Percentiles rank a stretch among this genome's conserved stretches.
These are phyloP conservation scores for Margaritifera margaritifera DNA, from an alignment of 2,888 invertebrate genomes.

Conservation along the genomic window DNA sequence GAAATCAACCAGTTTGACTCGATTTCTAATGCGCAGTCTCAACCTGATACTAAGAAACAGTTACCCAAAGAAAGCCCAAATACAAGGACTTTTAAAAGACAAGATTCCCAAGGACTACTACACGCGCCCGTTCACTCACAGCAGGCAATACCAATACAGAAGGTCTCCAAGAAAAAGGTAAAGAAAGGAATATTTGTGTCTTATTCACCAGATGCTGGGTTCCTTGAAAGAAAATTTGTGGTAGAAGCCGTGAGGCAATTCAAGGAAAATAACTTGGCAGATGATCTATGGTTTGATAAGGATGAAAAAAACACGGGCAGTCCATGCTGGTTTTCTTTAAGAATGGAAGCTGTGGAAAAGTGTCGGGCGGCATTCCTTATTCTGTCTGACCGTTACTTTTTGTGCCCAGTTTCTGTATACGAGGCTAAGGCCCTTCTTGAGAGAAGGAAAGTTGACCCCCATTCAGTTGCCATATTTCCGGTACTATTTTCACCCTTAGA, in stretches of 20 bases:
- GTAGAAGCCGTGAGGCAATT: conserved; percentile 67
- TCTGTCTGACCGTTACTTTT: conserved; percentile 67
- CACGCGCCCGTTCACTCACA: not conserved
- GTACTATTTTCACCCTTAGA: conserved; percentile 57
- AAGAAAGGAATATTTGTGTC: conserved; percentile 70
- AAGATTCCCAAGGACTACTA: conserved; percentile 1
- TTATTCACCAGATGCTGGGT: conserved; percentile 71
- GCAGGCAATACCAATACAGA: conserved; percentile 15
- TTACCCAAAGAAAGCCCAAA: conserved; percentile 13
- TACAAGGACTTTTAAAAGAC: conserved; percentile 1
- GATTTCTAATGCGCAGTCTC: conserved; percentile 52
- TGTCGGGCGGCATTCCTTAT: conserved; percentile 67
- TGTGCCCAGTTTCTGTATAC: conserved; percentile 68
- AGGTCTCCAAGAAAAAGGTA: conserved; percentile 47
- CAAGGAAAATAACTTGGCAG: conserved; percentile 70
- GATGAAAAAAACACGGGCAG: conserved; percentile 69
- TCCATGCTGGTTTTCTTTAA: conserved; percentile 69
- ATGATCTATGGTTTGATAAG: conserved; percentile 72
- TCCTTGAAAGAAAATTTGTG: conserved; percentile 67
- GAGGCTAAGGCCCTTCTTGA: conserved; percentile 68
- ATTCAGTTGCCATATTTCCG: conserved; percentile 61
- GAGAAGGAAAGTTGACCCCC: conserved; percentile 50
- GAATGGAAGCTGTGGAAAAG: conserved; percentile 70
- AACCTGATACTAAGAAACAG: conserved; percentile 31
- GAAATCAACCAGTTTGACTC: conserved; percentile 57